Evolutionary conservation across 2,888 invertebrate genomes (phyloP).

Genomic region (Siphlonurus alternatus): DNA sequence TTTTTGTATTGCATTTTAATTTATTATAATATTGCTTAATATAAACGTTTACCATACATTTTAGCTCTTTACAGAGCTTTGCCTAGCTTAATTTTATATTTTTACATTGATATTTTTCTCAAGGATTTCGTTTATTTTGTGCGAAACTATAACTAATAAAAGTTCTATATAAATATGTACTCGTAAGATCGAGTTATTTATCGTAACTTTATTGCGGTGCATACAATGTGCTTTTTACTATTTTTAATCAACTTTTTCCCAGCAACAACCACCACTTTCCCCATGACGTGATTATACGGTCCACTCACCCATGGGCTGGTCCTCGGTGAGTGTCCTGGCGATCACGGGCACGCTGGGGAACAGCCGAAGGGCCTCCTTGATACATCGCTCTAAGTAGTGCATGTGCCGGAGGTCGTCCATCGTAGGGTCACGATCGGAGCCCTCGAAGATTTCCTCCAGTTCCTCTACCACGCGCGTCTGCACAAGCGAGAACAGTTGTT

Average conservation of each 20-base stretch:
- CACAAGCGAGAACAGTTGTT: neutral
- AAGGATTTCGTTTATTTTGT: too few species aligned
- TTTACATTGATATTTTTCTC: too few species aligned
- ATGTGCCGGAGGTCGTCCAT: constrained; percentile 16
- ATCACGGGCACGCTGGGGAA: constrained; percentile 22
- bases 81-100: too few species aligned
- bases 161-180: too few species aligned
- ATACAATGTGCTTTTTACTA: neutral
- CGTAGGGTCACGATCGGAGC: constrained; percentile 14
- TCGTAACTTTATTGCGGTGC: neutral
- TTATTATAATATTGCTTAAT: too few species aligned
- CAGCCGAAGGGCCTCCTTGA: constrained; percentile 21
- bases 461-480: constrained; percentile 17
- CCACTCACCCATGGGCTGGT: constrained; percentile 14
- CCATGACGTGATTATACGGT: neutral
- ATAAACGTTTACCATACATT: too few species aligned
- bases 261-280: neutral
- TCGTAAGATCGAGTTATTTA: too few species aligned
- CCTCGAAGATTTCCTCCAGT: constrained; percentile 14
- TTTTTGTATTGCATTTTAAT: too few species aligned
- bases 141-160: too few species aligned
- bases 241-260: neutral
- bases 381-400: constrained; percentile 20
- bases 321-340: constrained; percentile 18
- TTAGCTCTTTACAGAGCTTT: too few species aligned